A percentile compares a stretch with the other conserved stretches of the same genome.
Evolutionary conservation across 2,888 invertebrate species (phyloP).

Genomic region (Lycaena phlaeas): DNA sequence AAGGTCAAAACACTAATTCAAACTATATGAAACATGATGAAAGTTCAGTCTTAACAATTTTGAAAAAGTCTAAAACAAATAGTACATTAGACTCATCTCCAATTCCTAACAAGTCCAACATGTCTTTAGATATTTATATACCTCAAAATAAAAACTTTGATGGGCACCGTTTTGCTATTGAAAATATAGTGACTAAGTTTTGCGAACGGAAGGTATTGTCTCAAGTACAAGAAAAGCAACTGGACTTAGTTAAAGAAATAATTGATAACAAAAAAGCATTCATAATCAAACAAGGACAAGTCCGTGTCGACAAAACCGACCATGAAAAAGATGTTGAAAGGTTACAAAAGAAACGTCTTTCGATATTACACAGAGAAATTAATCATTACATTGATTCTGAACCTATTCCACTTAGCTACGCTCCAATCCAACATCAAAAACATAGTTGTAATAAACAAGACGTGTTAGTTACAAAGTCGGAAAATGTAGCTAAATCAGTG

Average conservation of each 20-base stretch:
- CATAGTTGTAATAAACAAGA: slow-evolving; percentile 6
- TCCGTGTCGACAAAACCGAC: slow-evolving; percentile 6
- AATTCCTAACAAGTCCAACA: neutral
- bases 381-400: slow-evolving; percentile 27
- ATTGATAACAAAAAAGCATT: slow-evolving; percentile 16
- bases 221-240: slow-evolving; percentile 40
- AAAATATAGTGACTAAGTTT: slow-evolving; percentile 7
- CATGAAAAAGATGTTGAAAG: slow-evolving; percentile 28
- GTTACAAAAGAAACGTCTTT: slow-evolving; percentile 39
- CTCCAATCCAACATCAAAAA: slow-evolving; percentile 23
- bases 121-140: neutral
- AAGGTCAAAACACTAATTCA: too few species aligned
- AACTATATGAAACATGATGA: neutral
- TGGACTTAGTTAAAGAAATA: neutral
- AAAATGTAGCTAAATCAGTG: neutral
- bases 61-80: neutral
- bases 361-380: slow-evolving; percentile 42
- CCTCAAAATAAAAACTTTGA: neutral
- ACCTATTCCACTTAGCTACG: slow-evolving; percentile 42
- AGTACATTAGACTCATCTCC: neutral
- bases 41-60: neutral
- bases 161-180: neutral
- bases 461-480: neutral
- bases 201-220: slow-evolving; percentile 31
- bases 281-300: neutral